Base-by-base conservation (phyloP, 2,113 vertebrate species). In the Marcusenius ussheri region DNA sequence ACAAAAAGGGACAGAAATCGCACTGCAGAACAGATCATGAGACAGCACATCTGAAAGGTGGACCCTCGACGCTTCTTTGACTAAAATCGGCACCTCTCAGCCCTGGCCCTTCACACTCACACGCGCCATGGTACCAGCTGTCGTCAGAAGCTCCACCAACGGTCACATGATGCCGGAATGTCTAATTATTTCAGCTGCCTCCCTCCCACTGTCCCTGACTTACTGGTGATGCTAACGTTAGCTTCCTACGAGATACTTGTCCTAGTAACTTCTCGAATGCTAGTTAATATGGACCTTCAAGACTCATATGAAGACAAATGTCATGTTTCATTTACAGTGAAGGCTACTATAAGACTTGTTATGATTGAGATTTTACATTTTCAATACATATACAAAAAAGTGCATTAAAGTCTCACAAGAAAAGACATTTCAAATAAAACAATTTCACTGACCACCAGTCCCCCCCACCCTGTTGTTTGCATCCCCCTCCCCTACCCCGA, bases 361-460 rank as follows among this genome's bases (percentile, higher is more conserved):
- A 91, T 84, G 88, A 74, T 46, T 86, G 45, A 85, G 27, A 51
- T 21, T 86, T 93, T 89, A 90, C 90, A 91, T 92, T 93, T 91
- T 92, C 93, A 94, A 93, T 92, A 94, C 91, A 91, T 91, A 50
- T 91, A 92, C 89, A 92, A 91, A 95, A 95, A 96, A 95, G 95
- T 95, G 95, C 95, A 93, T 93, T 91, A 91, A 93, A 58, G 90
- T 91, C 90, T 93, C 92, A 94, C 93, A 91, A 91, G 87, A 93
- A 84, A 91, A 93, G 90, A 93, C 91, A 84, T 91, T 90, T 93
- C 83, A 92, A 91, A 92, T 92, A 90, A 93, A 92, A 74, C 91
- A 91, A 93, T 93, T 92, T 89, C 93, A 94, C 90, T 91, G 49
- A 49, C 85, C 91, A 88, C 90, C 89, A 91, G 90, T 88, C 27